These are phyloP conservation scores for Oncorhynchus clarkii DNA, from an alignment of 2,113 vertebrate species.

Conservation along the genomic window DNA sequence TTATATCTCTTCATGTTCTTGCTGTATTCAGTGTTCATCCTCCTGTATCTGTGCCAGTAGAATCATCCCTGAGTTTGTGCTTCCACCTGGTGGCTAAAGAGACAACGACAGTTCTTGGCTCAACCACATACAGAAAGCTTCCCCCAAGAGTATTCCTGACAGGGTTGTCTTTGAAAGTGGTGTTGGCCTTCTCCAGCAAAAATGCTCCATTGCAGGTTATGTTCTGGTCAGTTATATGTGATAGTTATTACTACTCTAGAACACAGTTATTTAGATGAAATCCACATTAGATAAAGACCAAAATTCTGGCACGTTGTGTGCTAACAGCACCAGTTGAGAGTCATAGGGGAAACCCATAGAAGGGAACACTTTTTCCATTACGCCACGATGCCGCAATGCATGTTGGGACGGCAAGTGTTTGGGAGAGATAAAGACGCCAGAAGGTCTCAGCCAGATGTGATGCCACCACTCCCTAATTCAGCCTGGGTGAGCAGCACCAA, in stretches of 20 bases:
- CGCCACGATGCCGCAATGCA: conserved; percentile 2
- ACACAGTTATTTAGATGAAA: not conserved
- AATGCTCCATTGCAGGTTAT: no score
- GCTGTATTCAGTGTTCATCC: no score
- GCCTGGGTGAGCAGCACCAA: not conserved
- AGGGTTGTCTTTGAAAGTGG: no score
- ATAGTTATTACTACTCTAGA: not conserved
- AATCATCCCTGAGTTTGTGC: conserved; percentile 11
- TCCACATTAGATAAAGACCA: not conserved
- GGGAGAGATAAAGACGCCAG: conserved; percentile 62
- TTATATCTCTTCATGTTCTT: not conserved
- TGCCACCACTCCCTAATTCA: conserved; percentile 40
- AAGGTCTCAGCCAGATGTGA: conserved; percentile 34
- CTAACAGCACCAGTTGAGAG: not conserved
- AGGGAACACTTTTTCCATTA: not conserved
- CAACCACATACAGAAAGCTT: not conserved
- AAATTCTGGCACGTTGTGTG: not conserved
- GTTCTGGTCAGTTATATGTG: not conserved
- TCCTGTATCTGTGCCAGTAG: not conserved
- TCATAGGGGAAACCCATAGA: not conserved
- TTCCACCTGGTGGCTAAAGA: conserved; percentile 51
- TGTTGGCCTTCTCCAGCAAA: no score
- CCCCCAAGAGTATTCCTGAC: no score
- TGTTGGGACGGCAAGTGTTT: conserved; percentile 51
- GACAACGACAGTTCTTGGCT: not conserved